Base-by-base conservation (phyloP, 2,113 vertebrate species). In the Entomyzon cyanotis region DNA sequence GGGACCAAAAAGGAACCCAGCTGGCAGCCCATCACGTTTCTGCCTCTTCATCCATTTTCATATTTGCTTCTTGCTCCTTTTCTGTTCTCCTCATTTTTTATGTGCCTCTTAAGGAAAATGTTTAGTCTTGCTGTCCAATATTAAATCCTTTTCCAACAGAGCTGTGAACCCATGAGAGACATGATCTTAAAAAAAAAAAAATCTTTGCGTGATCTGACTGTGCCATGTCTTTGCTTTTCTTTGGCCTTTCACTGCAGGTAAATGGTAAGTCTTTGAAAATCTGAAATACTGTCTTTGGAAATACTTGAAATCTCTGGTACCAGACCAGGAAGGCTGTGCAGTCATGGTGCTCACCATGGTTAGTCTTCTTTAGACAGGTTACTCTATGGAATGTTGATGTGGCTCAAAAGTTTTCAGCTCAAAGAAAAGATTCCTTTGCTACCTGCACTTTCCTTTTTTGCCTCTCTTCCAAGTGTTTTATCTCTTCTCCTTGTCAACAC, bases 301-400 rank as follows among this genome's bases (percentile, higher is more conserved):
- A 93, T 68, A n/a, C 55, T 59, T 68, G 35, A 55, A 79, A 52
- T 79, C 35, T 75, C 70, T 63, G 15, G 8, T 52, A 60, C 3
- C 35, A 60, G 39, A 35, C 5, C 15, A 83, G 53, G 64, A 76
- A 71, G 30, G 27, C 25, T 81, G 27, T 47, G 15, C 16, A 68
- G 44, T 18, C 19, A 18, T 25, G 28, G 24, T 60, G 19, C 2
- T 68, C 44, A 76, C 31, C 44, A 76, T 35, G 19, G 7, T 10
- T 74, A 15, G 30, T 56, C 39, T 73, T 85, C 44, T 83, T 0
- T 0, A 83, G 30, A 60, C 37, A 47, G 12, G 42, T 60, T 68
- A 27, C 14, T 12, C 30, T 76, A 19, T n/a, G 27, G 12, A 33
- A 15, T 31, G 31, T 10, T 8, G 3, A 15, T 0, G 0, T 83